phyloP scores from a whole-genome alignment of 2,888 invertebrate species.

The Nomada fabriciana region DNA sequence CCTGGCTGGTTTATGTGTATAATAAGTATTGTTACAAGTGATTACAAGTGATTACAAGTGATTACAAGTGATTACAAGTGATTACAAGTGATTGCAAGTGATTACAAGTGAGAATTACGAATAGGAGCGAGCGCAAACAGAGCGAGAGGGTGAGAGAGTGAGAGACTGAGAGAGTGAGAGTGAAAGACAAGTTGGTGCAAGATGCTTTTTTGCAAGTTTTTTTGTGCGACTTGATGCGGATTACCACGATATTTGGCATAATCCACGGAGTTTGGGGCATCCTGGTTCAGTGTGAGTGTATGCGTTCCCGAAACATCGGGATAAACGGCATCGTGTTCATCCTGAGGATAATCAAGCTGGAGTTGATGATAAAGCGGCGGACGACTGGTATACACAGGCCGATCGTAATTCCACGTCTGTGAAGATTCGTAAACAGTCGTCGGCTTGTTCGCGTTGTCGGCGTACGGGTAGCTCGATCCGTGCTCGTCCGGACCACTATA shows the following conservation, averaged over 20 bases:
- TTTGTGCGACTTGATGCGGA: conserved; percentile 58
- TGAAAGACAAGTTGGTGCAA: conserved; percentile 37
- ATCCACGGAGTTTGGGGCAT: conserved; percentile 78
- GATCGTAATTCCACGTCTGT: conserved; percentile 67
- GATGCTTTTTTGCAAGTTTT: conserved; percentile 1
- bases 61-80: too few relatives aligned
- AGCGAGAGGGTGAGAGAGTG: neutral
- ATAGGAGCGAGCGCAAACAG: neutral
- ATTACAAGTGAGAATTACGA: neutral
- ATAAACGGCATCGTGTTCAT: conserved; percentile 80
- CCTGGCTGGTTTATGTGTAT: too few relatives aligned
- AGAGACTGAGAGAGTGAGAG: neutral
- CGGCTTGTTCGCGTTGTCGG: conserved; percentile 68
- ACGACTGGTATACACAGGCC: conserved; percentile 77
- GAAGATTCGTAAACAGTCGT: conserved; percentile 66
- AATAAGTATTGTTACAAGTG: neutral
- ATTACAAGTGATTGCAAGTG: too few relatives aligned
- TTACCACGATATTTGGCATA: conserved; percentile 83
- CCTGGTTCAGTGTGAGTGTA: conserved; percentile 84
- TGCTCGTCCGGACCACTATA: conserved; percentile 60
- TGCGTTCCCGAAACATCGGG: conserved; percentile 66
- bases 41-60: too few relatives aligned
- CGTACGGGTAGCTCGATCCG: conserved; percentile 53
- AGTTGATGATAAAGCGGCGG: conserved; percentile 70
- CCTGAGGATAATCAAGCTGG: conserved; percentile 79